Evolutionary conservation across 2,797 vertebrate genomes (phyloP).

Genomic region (Sebastes vulpes): DNA sequence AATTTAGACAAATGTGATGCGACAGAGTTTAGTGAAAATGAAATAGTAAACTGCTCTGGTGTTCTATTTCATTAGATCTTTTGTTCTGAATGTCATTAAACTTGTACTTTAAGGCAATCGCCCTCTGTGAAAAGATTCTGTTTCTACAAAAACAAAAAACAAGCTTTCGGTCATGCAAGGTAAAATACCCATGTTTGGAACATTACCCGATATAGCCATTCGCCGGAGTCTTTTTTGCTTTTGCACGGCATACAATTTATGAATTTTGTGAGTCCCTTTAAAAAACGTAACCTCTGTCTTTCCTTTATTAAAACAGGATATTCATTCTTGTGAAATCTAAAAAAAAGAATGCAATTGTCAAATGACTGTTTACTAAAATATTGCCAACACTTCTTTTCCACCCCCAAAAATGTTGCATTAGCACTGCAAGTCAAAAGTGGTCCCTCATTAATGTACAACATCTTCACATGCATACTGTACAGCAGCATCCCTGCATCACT

Average conservation of each 20-base stretch:
- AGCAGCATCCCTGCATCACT: constrained; percentile 53
- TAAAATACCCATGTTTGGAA: neutral
- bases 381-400: neutral
- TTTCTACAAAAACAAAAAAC: neutral
- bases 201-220: neutral
- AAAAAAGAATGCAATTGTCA: neutral
- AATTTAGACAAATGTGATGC: neutral
- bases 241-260: neutral
- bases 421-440: neutral
- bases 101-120: neutral
- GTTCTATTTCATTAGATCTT: neutral
- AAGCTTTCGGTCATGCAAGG: neutral
- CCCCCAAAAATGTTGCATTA: neutral
- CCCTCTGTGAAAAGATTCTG: neutral
- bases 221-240: neutral
- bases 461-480: neutral
- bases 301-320: neutral
- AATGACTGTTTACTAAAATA: neutral
- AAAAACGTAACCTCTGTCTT: neutral
- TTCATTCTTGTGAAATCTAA: neutral
- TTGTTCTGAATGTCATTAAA: neutral
- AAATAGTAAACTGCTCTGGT: neutral
- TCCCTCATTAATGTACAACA: neutral
- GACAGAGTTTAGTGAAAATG: neutral
- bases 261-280: neutral